These are phyloP conservation scores for Aspidoscelis tigris DNA, from an alignment of 2,113 vertebrate species.

Conservation along the genomic window DNA sequence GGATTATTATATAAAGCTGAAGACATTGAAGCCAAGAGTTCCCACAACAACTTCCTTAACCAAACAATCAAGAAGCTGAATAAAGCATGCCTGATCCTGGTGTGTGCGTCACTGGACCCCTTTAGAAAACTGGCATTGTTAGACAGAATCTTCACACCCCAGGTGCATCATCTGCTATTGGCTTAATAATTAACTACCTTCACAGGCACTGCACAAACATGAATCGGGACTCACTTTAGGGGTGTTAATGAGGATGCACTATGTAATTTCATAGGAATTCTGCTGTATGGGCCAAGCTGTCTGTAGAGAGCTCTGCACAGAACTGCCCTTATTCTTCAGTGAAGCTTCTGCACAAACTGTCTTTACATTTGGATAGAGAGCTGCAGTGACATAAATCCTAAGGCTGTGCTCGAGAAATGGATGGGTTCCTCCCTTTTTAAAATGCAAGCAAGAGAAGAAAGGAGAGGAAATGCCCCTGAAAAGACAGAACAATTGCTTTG, in stretches of 20 bases:
- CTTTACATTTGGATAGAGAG: fast-evolving
- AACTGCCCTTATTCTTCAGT: background rate
- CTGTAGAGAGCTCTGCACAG: background rate
- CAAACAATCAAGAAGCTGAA: conserved; percentile 46
- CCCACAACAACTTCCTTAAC: conserved; percentile 11
- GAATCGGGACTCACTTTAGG: conserved; percentile 47
- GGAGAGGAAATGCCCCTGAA: background rate
- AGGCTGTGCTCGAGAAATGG: too few species aligned
- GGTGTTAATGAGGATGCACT: conserved; percentile 30
- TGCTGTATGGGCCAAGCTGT: background rate
- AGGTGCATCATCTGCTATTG: conserved; percentile 53
- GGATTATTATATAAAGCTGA: background rate
- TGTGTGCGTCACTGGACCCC: conserved; percentile 42
- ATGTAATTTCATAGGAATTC: conserved; percentile 39
- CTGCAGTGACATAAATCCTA: background rate
- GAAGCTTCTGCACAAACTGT: background rate
- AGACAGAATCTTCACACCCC: conserved; percentile 59
- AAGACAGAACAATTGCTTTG: background rate
- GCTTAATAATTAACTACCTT: conserved; percentile 46
- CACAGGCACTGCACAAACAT: conserved; percentile 38
- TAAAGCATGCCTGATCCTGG: conserved; percentile 65
- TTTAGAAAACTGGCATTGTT: conserved; percentile 51
- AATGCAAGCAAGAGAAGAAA: background rate
- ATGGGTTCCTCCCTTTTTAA: background rate
- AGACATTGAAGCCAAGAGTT: background rate